Evolutionary conservation across 2,113 vertebrate species (phyloP).

Genomic region (Rissa tridactyla): DNA sequence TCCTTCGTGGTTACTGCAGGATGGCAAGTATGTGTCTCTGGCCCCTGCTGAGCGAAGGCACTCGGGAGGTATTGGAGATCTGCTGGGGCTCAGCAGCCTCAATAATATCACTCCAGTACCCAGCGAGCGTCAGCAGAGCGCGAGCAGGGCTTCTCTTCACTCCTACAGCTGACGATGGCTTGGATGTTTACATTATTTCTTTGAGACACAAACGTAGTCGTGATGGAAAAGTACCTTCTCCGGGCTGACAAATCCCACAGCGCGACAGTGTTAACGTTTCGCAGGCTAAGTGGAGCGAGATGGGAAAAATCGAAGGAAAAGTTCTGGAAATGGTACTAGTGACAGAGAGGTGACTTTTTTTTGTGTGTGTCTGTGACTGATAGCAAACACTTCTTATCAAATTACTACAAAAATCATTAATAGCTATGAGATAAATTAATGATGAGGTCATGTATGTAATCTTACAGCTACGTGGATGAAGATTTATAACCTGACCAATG

Average conservation of each 20-base stretch:
- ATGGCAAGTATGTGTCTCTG: not conserved
- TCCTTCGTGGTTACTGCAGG: not conserved
- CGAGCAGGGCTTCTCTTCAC: not conserved
- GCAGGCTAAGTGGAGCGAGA: not conserved
- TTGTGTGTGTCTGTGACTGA: not conserved
- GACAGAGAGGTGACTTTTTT: not conserved
- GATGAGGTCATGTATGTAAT: not conserved
- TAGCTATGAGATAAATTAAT: not conserved
- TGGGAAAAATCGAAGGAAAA: not conserved
- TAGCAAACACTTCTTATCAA: not conserved
- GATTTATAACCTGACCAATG: not conserved
- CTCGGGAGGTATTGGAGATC: not conserved
- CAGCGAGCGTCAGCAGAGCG: not conserved
- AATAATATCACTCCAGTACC: not conserved
- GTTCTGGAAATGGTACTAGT: not conserved
- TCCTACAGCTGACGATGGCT: not conserved
- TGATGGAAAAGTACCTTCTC: not conserved
- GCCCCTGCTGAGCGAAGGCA: not conserved
- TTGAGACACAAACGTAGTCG: not conserved
- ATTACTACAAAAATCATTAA: not conserved
- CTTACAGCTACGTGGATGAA: not conserved
- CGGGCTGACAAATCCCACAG: not conserved
- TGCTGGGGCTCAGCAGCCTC: not conserved
- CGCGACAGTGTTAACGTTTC: not conserved
- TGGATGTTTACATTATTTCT: not conserved